Conservation (phyloP, 2,113 vertebrate species). For the Stegostoma tigrinum region DNA sequence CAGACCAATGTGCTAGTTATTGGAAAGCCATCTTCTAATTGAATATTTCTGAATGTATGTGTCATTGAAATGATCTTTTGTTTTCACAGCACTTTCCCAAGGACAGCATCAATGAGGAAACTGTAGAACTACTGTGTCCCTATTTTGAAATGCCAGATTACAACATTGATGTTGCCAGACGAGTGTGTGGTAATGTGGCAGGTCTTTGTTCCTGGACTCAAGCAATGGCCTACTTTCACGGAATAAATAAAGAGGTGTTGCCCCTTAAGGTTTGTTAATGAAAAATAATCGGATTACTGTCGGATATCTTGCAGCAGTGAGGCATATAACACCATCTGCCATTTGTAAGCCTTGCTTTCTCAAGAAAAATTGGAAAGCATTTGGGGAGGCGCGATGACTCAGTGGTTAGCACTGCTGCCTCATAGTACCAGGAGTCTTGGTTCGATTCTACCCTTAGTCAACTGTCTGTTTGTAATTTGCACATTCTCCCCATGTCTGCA, state of each 20-base stretch:
- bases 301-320: not conserved
- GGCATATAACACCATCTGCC: not conserved
- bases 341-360: not conserved
- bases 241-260: conserved; percentile 91
- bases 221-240: conserved; percentile 89
- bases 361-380: not conserved
- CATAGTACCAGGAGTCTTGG: no score
- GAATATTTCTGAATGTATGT: conserved; percentile 1
- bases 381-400: no score
- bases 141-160: conserved; percentile 93
- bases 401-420: no score
- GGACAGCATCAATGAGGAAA: conserved; percentile 88
- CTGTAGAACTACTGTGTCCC: conserved; percentile 80
- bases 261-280: conserved; percentile 70
- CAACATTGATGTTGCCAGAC: conserved; percentile 84
- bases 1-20: not conserved
- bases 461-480: no score
- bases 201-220: conserved; percentile 94
- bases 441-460: no score
- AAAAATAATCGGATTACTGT: not conserved
- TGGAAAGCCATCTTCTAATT: not conserved
- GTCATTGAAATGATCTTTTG: not conserved
- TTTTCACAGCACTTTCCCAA: conserved; percentile 82
- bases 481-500: no score
- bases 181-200: conserved; percentile 87